These are phyloP conservation scores for Dasyornis broadbenti DNA, from an alignment of 2,113 vertebrate species.

Conservation along the genomic window DNA sequence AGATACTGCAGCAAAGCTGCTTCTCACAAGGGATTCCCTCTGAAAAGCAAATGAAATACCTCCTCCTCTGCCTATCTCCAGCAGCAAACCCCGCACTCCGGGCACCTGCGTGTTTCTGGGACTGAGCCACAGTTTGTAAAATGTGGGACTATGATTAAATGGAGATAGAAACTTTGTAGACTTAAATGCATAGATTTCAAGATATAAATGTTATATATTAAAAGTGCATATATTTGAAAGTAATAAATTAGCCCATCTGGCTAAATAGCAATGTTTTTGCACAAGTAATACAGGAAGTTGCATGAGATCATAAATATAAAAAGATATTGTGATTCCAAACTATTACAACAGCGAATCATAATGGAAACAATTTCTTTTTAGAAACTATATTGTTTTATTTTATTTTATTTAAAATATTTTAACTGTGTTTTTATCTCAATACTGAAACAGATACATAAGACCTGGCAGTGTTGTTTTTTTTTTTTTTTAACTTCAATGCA, in stretches of 20 bases:
- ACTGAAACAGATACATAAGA: background rate
- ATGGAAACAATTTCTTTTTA: background rate
- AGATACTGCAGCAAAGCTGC: background rate
- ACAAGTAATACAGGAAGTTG: background rate
- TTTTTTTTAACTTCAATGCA: background rate
- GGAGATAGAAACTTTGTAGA: background rate
- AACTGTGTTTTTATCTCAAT: background rate
- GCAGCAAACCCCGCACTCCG: background rate
- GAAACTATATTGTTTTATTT: background rate
- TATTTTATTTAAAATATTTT: background rate
- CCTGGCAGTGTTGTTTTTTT: background rate
- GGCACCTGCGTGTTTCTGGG: background rate
- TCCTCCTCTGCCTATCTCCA: background rate
- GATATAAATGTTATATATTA: background rate
- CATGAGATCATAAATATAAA: background rate
- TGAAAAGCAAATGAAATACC: background rate
- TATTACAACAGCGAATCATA: background rate
- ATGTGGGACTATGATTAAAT: background rate
- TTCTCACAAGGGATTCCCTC: background rate
- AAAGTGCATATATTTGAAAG: background rate
- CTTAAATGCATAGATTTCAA: background rate
- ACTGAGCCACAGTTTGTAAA: background rate
- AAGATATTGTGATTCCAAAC: background rate
- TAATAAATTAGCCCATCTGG: background rate
- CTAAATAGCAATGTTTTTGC: background rate